Evolutionary conservation across 2,888 invertebrate genomes (phyloP), one percentile per base, ranked within the genome.

Genomic region (Coelinius sp.): DNA sequence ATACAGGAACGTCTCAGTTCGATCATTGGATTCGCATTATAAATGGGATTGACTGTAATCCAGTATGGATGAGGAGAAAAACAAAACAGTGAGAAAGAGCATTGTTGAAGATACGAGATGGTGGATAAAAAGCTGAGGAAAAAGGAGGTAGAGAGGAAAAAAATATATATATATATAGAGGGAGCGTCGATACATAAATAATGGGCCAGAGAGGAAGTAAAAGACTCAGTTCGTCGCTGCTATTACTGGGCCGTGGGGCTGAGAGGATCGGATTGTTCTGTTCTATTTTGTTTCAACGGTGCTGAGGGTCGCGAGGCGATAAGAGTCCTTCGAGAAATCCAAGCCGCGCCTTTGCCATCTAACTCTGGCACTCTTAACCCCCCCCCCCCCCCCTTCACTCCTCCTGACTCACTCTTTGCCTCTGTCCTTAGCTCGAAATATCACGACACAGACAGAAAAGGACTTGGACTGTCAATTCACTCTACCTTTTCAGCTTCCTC

Each of bases 251-350:
- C 56, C 71, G 46, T 74, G 62, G 71, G 70, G 20, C 46, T 49
- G 27, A 46, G 35, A 69, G 73, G 75, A 77, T 77, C 74, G 75
- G 73, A 77, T 76, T 77, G 77, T 76, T 73, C 76, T 77, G 77
- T 75, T 73, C 76, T 77, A 77, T 77, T 77, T 77, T 77, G 71
- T 75, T 73, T 63, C 75, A 75, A 76, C 76, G 69, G 76, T 59
- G 59, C 59, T 59, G 76, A 73, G 69, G 71, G 75, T 75, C 75
- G 73, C 72, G 75, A 75, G 71, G 71, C 73, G 77, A 77, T 77
- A 75, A 77, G 75, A 77, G 77, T 76, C 75, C 75, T 77, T 67
- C 53, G 74, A 77, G 77, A 73, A 75, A 77, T 74, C 73, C 75
- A 70, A 73, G 64, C 59, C 68, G 67, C 73, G 72, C 70, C 31